These are phyloP conservation scores for Heteromyza rotundicornis DNA, from an alignment of 2,888 invertebrate genomes.

Conservation along the genomic window DNA sequence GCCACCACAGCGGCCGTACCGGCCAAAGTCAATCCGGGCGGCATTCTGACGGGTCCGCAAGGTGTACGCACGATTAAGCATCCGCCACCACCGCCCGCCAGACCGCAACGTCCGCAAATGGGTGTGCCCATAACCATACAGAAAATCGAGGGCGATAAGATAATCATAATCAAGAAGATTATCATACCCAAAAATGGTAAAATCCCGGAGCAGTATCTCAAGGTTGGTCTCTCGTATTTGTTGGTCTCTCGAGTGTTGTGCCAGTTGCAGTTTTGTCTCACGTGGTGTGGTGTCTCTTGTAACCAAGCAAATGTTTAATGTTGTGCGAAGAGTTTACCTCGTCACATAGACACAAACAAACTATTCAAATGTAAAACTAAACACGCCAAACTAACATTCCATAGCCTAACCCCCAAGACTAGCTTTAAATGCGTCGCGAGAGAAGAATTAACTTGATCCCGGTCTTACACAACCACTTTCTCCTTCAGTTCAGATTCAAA, in stretches of 20 bases:
- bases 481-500: background rate
- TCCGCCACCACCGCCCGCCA: constrained; percentile 26
- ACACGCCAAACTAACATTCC: background rate
- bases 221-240: constrained; percentile 60
- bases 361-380: background rate
- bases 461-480: constrained; percentile 3
- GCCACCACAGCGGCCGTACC: constrained; percentile 36
- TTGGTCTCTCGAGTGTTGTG: constrained; percentile 25
- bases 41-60: constrained; percentile 55
- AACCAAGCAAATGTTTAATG: background rate
- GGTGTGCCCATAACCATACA: constrained; percentile 62
- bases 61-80: constrained; percentile 34
- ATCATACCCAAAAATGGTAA: constrained; percentile 61
- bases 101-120: constrained; percentile 46
- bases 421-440: background rate
- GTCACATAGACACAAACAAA: background rate
- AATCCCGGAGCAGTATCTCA: constrained; percentile 58
- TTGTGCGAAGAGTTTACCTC: constrained; percentile 3
- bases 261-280: constrained; percentile 9
- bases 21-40: constrained; percentile 48
- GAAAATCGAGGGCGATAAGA: constrained; percentile 62
- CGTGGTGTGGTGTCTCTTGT: no score
- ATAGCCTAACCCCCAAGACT: background rate
- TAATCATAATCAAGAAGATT: constrained; percentile 62
- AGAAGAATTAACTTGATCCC: background rate